Conservation (phyloP, 2,113 vertebrate species). For the Spheniscus mendiculus region DNA sequence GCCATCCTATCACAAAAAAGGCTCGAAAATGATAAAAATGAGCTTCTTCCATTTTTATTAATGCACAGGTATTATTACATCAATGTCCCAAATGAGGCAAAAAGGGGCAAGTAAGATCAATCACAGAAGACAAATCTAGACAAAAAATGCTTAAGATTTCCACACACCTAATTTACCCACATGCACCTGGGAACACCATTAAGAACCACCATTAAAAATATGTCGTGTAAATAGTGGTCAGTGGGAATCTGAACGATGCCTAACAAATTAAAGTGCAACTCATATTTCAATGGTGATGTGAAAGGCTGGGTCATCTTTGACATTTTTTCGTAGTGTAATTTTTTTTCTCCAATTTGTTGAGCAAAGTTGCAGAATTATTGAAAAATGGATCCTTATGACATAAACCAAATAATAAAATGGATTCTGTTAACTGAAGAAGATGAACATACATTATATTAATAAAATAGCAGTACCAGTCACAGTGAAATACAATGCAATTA, state of each 20-base stretch:
- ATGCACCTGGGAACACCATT: not conserved
- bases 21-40: not conserved
- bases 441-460: not conserved
- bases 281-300: not conserved
- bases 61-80: not conserved
- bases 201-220: not conserved
- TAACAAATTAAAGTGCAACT: not conserved
- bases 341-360: not conserved
- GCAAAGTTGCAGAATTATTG: not conserved
- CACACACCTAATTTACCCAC: not conserved
- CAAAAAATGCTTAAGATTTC: not conserved
- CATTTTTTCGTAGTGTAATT: not conserved
- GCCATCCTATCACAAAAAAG: not conserved
- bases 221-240: not conserved
- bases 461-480: not conserved
- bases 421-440: not conserved
- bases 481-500: not conserved
- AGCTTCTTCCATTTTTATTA: not conserved
- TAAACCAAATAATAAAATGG: not conserved
- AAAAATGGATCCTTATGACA: not conserved
- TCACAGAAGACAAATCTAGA: not conserved
- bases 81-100: not conserved
- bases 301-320: not conserved
- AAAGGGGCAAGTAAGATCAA: not conserved
- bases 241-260: not conserved